Percentiles rank a stretch among this genome's conserved stretches.
phyloP scores from a whole-genome alignment of 2,113 vertebrate species.

The Ptilonorhynchus violaceus region DNA sequence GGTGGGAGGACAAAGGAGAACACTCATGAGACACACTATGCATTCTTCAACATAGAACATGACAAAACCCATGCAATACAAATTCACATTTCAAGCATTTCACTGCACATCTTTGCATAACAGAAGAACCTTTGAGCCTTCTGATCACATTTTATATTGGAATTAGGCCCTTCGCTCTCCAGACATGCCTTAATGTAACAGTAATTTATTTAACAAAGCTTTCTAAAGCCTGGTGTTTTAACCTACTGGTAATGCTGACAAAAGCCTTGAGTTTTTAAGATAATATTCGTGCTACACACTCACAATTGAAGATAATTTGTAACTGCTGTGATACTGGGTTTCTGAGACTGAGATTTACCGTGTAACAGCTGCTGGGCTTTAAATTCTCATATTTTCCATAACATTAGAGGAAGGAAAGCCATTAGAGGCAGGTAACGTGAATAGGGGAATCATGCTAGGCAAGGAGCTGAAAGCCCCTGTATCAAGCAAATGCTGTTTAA shows the following conservation, averaged over 20 bases:
- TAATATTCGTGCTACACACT: not conserved
- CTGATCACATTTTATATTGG: not conserved
- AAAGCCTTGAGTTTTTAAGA: not conserved
- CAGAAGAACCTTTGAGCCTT: not conserved
- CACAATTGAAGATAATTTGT: not conserved
- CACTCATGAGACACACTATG: accelerated
- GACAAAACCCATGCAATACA: not conserved
- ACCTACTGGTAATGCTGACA: not conserved
- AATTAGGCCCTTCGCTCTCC: not conserved
- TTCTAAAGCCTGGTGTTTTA: not conserved
- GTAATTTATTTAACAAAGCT: not conserved
- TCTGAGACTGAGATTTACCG: not conserved
- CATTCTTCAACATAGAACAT: not conserved
- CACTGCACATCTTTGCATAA: not conserved
- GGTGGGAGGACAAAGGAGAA: not conserved
- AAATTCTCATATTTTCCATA: not conserved
- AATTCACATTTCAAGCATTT: not conserved
- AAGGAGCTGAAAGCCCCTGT: not conserved
- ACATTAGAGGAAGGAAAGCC: not conserved
- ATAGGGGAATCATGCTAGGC: accelerated
- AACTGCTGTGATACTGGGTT: not conserved
- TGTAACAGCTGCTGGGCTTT: not conserved
- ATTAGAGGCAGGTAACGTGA: not conserved
- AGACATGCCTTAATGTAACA: not conserved
- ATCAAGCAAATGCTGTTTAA: not conserved